Evolutionary conservation across 2,113 vertebrate genomes (phyloP).

Genomic region (Pandion haliaetus): DNA sequence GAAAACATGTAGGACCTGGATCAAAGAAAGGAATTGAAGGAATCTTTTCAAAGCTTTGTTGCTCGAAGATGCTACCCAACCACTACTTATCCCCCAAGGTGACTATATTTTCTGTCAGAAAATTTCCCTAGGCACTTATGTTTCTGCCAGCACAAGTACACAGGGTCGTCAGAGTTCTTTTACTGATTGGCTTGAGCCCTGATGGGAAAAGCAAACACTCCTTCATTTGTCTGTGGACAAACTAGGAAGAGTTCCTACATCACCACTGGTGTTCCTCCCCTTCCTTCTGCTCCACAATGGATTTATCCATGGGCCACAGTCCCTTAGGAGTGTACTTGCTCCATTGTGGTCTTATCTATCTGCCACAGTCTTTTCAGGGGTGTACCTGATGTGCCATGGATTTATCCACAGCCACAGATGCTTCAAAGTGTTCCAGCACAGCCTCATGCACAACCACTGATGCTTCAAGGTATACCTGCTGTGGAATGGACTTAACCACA

Average conservation of each 20-base stretch:
- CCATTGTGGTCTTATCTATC: not conserved
- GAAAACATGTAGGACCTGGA: not conserved
- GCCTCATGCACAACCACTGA: not conserved
- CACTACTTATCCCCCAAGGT: not conserved
- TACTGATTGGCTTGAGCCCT: not conserved
- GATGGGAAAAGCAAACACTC: not conserved
- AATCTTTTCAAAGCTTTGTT: not conserved
- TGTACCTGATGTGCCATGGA: not conserved
- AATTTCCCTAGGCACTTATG: fast-evolving
- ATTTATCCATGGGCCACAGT: not conserved
- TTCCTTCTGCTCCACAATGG: not conserved
- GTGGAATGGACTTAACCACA: not conserved
- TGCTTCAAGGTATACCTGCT: not conserved
- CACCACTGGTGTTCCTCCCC: not conserved
- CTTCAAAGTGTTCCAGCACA: fast-evolving
- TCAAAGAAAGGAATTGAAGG: not conserved
- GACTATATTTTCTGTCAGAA: not conserved
- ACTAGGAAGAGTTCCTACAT: not conserved
- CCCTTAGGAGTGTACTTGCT: not conserved
- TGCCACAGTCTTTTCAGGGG: not conserved
- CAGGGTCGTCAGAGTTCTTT: not conserved
- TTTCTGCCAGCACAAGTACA: not conserved
- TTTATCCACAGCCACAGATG: not conserved
- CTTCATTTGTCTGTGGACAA: not conserved
- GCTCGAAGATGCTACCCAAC: not conserved